Conservation (phyloP, 2,113 vertebrate species). For the Cnemophilus loriae region DNA sequence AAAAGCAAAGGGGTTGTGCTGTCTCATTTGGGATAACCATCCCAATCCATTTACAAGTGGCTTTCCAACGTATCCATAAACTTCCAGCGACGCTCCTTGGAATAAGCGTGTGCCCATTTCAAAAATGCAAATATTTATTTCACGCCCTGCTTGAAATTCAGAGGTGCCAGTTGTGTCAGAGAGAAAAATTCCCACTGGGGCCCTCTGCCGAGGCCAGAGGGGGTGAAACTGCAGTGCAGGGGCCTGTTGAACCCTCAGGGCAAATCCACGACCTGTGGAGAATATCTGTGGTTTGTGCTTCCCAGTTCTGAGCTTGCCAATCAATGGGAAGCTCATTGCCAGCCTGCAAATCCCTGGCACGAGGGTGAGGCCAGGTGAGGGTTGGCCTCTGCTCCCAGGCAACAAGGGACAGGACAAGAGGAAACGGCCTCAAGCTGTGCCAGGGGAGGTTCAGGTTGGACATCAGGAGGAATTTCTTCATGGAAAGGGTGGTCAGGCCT, state of each 20-base stretch:
- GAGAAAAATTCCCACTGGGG: neutral
- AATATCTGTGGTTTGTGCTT: neutral
- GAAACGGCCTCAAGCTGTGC: no score
- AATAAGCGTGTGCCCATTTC: neutral
- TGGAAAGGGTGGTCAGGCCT: neutral
- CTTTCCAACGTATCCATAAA: neutral
- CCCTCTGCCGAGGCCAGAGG: neutral
- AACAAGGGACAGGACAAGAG: neutral
- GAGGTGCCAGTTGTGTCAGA: neutral
- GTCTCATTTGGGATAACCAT: neutral
- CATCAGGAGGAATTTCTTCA: neutral
- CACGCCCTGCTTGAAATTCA: neutral
- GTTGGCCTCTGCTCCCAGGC: neutral
- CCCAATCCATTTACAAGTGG: neutral
- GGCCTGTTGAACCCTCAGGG: neutral
- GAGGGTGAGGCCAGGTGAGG: neutral
- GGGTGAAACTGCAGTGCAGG: neutral
- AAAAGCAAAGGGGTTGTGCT: neutral
- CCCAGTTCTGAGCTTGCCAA: neutral
- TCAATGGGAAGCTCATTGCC: neutral
- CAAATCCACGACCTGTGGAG: neutral
- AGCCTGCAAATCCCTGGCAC: neutral
- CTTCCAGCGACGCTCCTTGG: neutral
- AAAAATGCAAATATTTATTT: neutral
- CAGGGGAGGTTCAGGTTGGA: neutral